Base-by-base conservation (phyloP, 2,113 vertebrate species). In the Oplegnathus fasciatus region DNA sequence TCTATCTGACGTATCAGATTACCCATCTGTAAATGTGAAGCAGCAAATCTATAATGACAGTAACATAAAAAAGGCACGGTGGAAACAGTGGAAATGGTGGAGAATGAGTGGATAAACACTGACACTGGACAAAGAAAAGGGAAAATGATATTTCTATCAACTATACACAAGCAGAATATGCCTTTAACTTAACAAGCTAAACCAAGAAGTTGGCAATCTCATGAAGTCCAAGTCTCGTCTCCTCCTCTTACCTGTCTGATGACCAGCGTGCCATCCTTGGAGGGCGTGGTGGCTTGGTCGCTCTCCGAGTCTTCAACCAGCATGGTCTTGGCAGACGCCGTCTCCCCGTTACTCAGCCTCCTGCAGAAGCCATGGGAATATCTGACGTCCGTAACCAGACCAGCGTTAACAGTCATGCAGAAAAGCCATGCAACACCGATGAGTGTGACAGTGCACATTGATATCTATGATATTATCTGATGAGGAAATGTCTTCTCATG, bases 231-330 rank as follows among this genome's bases (percentile, higher is more conserved):
- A 14, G 1, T 24, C 26, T 14, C 0, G 52, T 32, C 32, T 61
- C 48, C 5, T 34, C 10, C 46, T 57, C 92, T 92, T 96, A 99
- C 98, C 98, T 99, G 98, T 96, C 98, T 96, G 92, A 99, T 97
- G 71, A 99, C 97, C 87, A 99, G 95, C 8, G 98, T 99, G 92
- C 98, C 98, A 71, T 99, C 98, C 92, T 99, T 99, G 86, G 96
- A 99, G 24, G 98, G 98, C 1, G 97, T 98, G 84, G 95, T 95
- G 70, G 96, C 96, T 46, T 96, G 96, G 66, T 99, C 98, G 76
- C 96, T 97, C 90, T 99, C 98, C 0, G 97, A 95, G 70, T 99
- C 98, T 0, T 99, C 98, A 34, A 98, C 96, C 5, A 98, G 96
- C 97, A 99, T 98, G 13, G 98, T 98, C 94, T 98, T 99, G 54